phyloP scores from a whole-genome alignment of 2,888 invertebrate genomes.

The Pharmacophagus antenor region DNA sequence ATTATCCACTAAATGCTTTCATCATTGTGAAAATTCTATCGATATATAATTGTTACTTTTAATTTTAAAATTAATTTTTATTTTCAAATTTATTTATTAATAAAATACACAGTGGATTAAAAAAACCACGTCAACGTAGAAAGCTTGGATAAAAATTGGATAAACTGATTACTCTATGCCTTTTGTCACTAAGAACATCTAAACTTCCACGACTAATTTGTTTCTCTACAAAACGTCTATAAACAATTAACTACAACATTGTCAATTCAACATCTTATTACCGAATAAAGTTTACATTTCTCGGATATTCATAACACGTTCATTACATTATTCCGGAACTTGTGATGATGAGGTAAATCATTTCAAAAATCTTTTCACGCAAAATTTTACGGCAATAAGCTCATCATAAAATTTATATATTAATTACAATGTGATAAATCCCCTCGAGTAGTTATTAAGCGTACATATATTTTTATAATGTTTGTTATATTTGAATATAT shows the following conservation, averaged over 20 bases:
- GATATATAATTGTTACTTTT: too few relatives aligned
- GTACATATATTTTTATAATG: too few relatives aligned
- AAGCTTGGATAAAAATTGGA: too few relatives aligned
- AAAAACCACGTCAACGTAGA: too few relatives aligned
- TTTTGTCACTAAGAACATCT: neutral
- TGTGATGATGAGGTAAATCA: neutral
- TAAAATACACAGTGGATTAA: too few relatives aligned
- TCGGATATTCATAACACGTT: neutral
- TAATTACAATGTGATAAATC: too few relatives aligned
- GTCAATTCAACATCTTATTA: neutral
- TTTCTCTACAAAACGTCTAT: neutral
- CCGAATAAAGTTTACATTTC: neutral
- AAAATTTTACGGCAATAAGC: neutral
- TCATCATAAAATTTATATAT: neutral
- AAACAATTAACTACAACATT: neutral
- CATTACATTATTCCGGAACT: neutral
- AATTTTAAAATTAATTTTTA: too few relatives aligned
- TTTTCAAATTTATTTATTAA: too few relatives aligned
- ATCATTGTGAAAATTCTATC: too few relatives aligned
- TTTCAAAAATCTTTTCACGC: neutral
- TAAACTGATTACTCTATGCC: neutral
- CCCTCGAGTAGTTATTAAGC: too few relatives aligned
- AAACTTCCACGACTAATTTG: neutral
- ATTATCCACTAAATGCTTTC: too few relatives aligned
- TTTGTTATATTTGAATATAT: too few relatives aligned